Percentiles rank a stretch among this genome's conserved stretches.
phyloP scores from a whole-genome alignment of 2,113 vertebrate species.

The Pagrus major region DNA sequence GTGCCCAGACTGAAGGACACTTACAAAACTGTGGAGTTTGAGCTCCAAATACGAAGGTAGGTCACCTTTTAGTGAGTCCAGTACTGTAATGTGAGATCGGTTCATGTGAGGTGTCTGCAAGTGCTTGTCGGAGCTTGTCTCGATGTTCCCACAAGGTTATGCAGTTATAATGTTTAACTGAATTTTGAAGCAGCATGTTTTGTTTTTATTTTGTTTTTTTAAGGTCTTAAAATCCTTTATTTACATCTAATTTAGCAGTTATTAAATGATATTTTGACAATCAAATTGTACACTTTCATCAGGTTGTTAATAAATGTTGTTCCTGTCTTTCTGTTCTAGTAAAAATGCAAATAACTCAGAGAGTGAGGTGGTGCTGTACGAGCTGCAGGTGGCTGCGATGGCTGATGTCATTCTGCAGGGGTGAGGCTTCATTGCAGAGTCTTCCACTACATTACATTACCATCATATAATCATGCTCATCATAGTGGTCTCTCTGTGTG shows the following conservation, averaged over 20 bases:
- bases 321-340: constrained; percentile 68
- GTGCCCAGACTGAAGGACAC: constrained; percentile 85
- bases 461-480: not conserved
- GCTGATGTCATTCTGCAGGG: constrained; percentile 85
- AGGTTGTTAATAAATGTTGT: not conserved
- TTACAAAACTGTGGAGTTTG: constrained; percentile 84
- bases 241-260: not conserved
- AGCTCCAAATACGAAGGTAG: constrained; percentile 90
- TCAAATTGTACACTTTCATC: not conserved
- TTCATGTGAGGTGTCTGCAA: not conserved
- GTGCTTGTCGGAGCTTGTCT: not conserved
- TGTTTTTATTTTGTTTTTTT: too few species aligned
- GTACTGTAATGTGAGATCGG: not conserved
- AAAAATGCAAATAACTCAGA: constrained; percentile 91
- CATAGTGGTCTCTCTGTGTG: not conserved
- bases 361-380: constrained; percentile 83
- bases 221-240: not conserved
- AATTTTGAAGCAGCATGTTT: too few species aligned
- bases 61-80: constrained; percentile 1
- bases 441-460: not conserved
- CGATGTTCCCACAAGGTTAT: not conserved
- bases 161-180: not conserved
- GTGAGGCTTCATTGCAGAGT: constrained; percentile 75
- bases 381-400: constrained; percentile 83
- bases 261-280: not conserved